A percentile compares a stretch with the other conserved stretches of the same genome.
These are phyloP conservation scores for Pandion haliaetus DNA, from an alignment of 2,113 vertebrate genomes.

Conservation along the genomic window DNA sequence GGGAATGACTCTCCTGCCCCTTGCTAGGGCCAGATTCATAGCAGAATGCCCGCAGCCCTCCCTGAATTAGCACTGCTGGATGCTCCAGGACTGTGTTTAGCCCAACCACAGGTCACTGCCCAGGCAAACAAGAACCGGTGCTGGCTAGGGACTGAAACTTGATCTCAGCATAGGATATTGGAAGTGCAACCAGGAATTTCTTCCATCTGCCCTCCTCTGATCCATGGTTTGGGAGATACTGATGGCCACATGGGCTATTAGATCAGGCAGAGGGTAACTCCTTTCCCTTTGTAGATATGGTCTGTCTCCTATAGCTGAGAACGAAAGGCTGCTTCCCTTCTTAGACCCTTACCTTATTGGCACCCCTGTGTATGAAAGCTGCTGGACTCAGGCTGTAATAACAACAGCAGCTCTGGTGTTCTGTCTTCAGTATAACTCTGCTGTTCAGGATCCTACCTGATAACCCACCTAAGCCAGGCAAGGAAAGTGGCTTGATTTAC, in stretches of 20 bases:
- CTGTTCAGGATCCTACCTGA: not conserved
- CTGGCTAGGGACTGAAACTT: rapidly evolving
- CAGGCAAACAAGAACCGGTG: not conserved
- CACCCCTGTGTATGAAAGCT: not conserved
- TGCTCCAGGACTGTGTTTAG: not conserved
- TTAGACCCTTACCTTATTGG: rapidly evolving
- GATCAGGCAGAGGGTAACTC: not conserved
- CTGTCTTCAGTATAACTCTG: not conserved
- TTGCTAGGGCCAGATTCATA: not conserved
- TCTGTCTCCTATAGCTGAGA: not conserved
- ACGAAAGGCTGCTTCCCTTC: not conserved
- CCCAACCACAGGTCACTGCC: not conserved
- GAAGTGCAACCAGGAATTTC: not conserved
- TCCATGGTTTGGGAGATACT: rapidly evolving
- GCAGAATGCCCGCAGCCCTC: not conserved
- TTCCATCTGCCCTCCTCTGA: not conserved
- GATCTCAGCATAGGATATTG: rapidly evolving
- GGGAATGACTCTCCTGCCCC: not conserved
- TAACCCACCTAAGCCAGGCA: not conserved
- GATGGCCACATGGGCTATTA: not conserved
- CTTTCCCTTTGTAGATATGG: too few relatives aligned
- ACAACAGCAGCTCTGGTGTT: not conserved
- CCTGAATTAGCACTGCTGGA: not conserved
- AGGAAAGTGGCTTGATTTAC: not conserved
- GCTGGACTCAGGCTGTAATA: not conserved